Evolutionary conservation across 2,888 invertebrate genomes (phyloP).

Genomic region (Amblyteles armatorius): DNA sequence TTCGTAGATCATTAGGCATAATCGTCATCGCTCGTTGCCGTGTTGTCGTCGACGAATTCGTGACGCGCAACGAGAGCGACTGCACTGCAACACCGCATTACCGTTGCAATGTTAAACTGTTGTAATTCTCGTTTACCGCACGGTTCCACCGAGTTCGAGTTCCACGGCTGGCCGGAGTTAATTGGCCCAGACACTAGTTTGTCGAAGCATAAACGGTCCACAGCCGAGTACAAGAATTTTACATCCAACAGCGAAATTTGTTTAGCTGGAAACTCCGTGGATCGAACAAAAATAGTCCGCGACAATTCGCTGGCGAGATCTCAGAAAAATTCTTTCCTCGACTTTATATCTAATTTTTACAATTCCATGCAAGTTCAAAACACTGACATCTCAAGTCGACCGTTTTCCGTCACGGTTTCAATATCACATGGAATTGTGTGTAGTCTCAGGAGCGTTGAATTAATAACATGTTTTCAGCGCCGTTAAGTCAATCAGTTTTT

Average conservation of each 20-base stretch:
- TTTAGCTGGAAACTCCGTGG: not conserved
- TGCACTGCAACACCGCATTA: conserved; percentile 7
- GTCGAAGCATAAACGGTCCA: conserved; percentile 42
- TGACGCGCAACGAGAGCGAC: not conserved
- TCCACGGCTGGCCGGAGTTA: conserved; percentile 53
- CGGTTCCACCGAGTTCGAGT: conserved; percentile 28
- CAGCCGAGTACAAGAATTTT: conserved; percentile 37
- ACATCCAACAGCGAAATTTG: not conserved
- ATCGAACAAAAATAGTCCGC: not conserved
- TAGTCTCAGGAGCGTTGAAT: not conserved
- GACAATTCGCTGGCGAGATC: not conserved
- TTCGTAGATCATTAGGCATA: not conserved
- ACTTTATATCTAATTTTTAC: not conserved
- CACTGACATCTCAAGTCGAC: not conserved
- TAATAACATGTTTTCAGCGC: not conserved
- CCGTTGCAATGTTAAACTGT: conserved; percentile 29
- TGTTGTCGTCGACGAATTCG: not conserved
- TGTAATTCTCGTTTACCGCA: conserved; percentile 23
- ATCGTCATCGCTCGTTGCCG: not conserved
- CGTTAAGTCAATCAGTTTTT: too few relatives aligned
- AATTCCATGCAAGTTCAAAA: not conserved
- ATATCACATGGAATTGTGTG: not conserved
- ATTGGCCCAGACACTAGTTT: conserved; percentile 53
- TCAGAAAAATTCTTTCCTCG: not conserved
- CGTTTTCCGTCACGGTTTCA: not conserved